These are phyloP conservation scores for Daphoenositta chrysoptera DNA, from an alignment of 2,113 vertebrate species.

Conservation along the genomic window DNA sequence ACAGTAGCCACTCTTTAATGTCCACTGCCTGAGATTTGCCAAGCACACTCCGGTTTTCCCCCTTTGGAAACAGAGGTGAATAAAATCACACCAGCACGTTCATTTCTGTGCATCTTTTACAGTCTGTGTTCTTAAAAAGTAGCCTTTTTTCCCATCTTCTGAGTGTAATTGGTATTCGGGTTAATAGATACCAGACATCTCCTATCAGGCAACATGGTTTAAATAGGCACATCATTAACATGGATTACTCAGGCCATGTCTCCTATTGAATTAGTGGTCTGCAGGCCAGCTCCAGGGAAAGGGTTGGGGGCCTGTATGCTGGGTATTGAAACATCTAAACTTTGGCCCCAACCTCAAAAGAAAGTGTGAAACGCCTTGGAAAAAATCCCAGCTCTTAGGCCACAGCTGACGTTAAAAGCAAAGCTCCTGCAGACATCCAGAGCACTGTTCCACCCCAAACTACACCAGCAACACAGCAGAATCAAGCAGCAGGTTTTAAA, in stretches of 20 bases:
- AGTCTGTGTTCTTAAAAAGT: background rate
- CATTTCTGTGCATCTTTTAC: background rate
- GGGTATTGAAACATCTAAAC: conserved; percentile 30
- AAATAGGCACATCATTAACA: conserved; percentile 33
- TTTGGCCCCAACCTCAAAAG: conserved; percentile 49
- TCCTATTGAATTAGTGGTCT: conserved; percentile 1
- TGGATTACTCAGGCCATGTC: conserved; percentile 8
- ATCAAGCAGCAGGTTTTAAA: background rate
- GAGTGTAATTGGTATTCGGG: background rate
- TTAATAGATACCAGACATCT: conserved; percentile 9
- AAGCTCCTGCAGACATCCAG: conserved; percentile 18
- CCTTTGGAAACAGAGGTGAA: background rate
- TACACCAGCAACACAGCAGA: background rate
- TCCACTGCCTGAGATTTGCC: background rate
- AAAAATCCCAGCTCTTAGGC: background rate
- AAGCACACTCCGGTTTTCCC: background rate
- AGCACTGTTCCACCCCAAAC: background rate
- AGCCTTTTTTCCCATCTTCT: background rate
- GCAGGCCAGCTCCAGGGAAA: conserved; percentile 29
- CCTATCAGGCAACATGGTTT: conserved; percentile 49
- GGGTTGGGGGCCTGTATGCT: background rate
- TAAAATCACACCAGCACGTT: background rate
- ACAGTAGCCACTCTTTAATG: background rate
- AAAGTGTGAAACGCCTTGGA: conserved; percentile 27
- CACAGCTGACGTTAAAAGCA: background rate